Evolutionary conservation across 2,113 vertebrate species (phyloP).

Genomic region (Regulus satrapa): DNA sequence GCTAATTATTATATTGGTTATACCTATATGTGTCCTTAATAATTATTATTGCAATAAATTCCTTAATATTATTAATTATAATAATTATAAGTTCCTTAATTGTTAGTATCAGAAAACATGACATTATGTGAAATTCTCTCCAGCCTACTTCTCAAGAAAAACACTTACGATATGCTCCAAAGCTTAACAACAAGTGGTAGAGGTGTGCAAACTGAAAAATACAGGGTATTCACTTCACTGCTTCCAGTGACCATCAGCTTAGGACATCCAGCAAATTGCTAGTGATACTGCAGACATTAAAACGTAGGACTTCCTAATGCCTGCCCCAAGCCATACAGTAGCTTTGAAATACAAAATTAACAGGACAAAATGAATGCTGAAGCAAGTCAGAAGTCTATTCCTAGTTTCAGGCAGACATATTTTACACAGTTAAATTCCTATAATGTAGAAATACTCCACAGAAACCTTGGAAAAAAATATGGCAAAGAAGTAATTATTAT

Average conservation of each 20-base stretch:
- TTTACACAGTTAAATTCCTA: neutral
- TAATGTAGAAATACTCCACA: neutral
- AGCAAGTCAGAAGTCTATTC: neutral
- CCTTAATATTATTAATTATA: no score
- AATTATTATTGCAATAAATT: no score
- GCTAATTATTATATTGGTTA: neutral
- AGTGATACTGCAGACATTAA: neutral
- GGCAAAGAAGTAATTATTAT: neutral
- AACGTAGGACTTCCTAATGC: neutral
- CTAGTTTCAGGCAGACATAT: neutral
- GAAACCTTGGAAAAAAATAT: neutral
- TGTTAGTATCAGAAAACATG: neutral
- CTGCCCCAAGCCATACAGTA: neutral
- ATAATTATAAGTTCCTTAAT: neutral
- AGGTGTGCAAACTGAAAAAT: neutral
- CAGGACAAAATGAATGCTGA: neutral
- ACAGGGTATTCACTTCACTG: neutral
- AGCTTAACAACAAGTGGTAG: neutral
- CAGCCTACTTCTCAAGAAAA: neutral
- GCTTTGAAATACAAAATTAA: neutral
- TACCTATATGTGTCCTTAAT: neutral
- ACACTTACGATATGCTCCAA: neutral
- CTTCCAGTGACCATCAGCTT: neutral
- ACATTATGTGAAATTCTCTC: neutral
- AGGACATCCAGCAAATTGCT: neutral